Percentiles rank a stretch among this genome's conserved stretches.
Evolutionary conservation across 2,113 vertebrate species (phyloP).

Genomic region (Agapornis roseicollis): DNA sequence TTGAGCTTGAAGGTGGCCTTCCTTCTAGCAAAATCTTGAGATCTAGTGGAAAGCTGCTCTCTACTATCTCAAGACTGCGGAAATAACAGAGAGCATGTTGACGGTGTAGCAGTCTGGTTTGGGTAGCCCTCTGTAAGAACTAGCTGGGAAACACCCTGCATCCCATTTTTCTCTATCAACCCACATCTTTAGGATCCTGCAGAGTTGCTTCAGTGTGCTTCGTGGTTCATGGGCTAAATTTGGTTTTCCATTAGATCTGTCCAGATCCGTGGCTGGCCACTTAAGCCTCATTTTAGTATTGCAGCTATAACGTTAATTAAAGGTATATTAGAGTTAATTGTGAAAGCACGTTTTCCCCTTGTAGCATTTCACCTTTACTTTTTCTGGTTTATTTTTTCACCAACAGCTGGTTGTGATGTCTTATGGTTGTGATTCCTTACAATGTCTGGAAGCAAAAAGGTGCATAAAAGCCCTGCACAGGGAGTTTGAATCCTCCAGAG

Average conservation of each 20-base stretch:
- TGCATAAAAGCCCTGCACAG: background rate
- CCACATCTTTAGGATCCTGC: background rate
- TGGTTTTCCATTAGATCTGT: background rate
- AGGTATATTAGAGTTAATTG: background rate
- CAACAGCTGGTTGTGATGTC: background rate
- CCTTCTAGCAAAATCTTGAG: background rate
- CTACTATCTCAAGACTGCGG: background rate
- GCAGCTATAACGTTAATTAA: slow-evolving; percentile 1
- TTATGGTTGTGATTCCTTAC: no score
- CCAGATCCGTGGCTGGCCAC: background rate
- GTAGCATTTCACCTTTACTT: background rate
- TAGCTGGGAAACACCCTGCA: background rate
- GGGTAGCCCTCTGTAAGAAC: background rate
- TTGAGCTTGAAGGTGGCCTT: background rate
- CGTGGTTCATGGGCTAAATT: background rate
- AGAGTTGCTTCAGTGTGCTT: background rate
- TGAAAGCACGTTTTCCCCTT: background rate
- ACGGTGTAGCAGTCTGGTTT: background rate
- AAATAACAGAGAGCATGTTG: background rate
- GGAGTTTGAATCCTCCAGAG: background rate
- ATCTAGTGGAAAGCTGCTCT: background rate
- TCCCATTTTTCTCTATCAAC: background rate
- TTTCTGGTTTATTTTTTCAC: background rate
- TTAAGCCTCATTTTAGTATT: background rate
- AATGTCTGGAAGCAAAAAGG: background rate